Evolutionary conservation across 2,113 vertebrate genomes (phyloP).

Genomic region (Charina bottae): DNA sequence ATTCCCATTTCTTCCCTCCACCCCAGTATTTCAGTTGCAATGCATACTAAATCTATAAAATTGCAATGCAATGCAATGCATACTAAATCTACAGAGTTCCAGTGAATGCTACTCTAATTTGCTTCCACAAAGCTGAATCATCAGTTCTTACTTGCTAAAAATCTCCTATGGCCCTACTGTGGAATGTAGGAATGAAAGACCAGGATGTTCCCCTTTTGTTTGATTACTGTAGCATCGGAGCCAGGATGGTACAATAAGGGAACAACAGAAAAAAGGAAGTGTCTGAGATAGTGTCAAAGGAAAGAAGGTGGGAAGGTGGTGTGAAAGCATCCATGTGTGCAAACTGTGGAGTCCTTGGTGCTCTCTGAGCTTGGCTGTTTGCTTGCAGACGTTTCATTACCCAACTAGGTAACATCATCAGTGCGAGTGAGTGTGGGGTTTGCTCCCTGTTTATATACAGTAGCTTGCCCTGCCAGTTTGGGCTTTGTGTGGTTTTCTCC

Average conservation of each 20-base stretch:
- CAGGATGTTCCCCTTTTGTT: not conserved
- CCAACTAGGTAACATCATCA: too few relatives aligned
- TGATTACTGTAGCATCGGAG: not conserved
- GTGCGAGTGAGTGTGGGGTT: too few relatives aligned
- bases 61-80: not conserved
- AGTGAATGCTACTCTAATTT: not conserved
- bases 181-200: not conserved
- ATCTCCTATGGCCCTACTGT: not conserved
- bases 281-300: too few relatives aligned
- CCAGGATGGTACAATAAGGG: not conserved
- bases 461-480: too few relatives aligned
- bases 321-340: too few relatives aligned
- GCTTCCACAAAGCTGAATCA: not conserved
- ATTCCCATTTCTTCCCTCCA: not conserved
- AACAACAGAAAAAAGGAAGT: not conserved
- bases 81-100: not conserved
- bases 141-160: not conserved
- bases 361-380: too few relatives aligned
- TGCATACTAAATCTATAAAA: not conserved
- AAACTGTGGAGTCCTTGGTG: too few relatives aligned
- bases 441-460: too few relatives aligned
- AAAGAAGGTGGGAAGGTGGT: too few relatives aligned
- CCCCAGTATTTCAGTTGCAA: not conserved
- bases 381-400: too few relatives aligned
- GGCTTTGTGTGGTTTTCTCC: too few relatives aligned